phyloP scores from a whole-genome alignment of 2,113 vertebrate species.

The Malurus melanocephalus region DNA sequence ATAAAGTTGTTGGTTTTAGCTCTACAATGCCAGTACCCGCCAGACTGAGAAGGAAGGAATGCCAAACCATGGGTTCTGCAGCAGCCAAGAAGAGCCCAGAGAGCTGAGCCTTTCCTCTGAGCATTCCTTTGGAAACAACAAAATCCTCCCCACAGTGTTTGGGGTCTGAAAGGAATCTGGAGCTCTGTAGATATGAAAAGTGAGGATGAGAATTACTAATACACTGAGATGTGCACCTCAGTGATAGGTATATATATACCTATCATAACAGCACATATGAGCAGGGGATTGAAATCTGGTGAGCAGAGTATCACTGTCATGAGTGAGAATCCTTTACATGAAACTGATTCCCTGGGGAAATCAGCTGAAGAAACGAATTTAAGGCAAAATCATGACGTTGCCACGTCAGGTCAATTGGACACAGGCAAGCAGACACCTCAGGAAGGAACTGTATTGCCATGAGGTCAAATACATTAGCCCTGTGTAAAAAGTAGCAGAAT shows the following conservation, averaged over 20 bases:
- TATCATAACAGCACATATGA: not conserved
- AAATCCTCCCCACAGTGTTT: not conserved
- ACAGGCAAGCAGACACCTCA: not conserved
- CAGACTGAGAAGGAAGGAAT: not conserved
- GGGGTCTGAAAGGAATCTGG: not conserved
- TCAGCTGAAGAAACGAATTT: not conserved
- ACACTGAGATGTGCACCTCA: not conserved
- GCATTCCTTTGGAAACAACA: not conserved
- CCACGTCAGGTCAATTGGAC: not conserved
- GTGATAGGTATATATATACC: not conserved
- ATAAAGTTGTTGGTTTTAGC: not conserved
- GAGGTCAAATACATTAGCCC: not conserved
- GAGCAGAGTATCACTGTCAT: not conserved
- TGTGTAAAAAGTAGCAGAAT: not conserved
- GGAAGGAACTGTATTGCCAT: not conserved
- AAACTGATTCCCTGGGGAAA: not conserved
- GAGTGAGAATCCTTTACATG: not conserved
- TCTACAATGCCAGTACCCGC: not conserved
- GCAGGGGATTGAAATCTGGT: not conserved
- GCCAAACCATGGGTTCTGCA: not conserved
- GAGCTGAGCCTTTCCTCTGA: not conserved
- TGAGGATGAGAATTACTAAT: not conserved
- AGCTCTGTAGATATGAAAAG: not conserved
- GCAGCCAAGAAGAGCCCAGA: rapidly evolving
- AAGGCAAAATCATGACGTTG: not conserved